Conservation (phyloP, 37 sponge, comb jelly and placozoan species). For the Tethya wilhelma region DNA sequence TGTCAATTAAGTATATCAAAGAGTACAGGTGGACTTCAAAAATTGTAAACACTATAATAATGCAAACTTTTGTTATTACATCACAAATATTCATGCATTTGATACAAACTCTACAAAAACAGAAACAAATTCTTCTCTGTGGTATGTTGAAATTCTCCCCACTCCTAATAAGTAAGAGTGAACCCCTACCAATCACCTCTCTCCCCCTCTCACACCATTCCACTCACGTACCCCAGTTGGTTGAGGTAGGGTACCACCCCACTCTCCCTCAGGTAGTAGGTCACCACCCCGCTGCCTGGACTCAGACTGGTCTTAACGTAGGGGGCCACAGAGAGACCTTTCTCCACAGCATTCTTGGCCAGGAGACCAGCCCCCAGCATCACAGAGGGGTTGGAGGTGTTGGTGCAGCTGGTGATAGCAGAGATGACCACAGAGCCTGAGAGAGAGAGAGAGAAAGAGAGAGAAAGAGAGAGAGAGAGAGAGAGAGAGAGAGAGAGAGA, state of each 20-base stretch:
- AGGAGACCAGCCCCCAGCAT: slow-evolving; percentile 96
- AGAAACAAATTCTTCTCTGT: background rate
- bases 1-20: background rate
- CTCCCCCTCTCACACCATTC: background rate
- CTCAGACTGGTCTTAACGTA: slow-evolving; percentile 91
- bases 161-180: background rate
- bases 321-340: slow-evolving; percentile 79
- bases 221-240: slow-evolving; percentile 74
- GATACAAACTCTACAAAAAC: background rate
- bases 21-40: background rate
- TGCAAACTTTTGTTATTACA: too few relatives aligned
- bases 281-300: slow-evolving; percentile 88
- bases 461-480: background rate
- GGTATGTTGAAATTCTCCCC: too few relatives aligned
- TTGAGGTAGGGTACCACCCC: slow-evolving; percentile 90
- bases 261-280: slow-evolving; percentile 87
- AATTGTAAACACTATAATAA: background rate
- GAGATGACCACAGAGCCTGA: slow-evolving; percentile 90
- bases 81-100: too few relatives aligned
- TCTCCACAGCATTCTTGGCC: slow-evolving; percentile 87
- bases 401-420: slow-evolving; percentile 96
- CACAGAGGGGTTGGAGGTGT: slow-evolving; percentile 95
- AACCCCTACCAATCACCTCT: background rate
- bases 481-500: background rate
- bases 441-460: background rate